Evolutionary conservation across 2,797 vertebrate genomes (phyloP).

Genomic region (Arnoldichthys spilopterus): DNA sequence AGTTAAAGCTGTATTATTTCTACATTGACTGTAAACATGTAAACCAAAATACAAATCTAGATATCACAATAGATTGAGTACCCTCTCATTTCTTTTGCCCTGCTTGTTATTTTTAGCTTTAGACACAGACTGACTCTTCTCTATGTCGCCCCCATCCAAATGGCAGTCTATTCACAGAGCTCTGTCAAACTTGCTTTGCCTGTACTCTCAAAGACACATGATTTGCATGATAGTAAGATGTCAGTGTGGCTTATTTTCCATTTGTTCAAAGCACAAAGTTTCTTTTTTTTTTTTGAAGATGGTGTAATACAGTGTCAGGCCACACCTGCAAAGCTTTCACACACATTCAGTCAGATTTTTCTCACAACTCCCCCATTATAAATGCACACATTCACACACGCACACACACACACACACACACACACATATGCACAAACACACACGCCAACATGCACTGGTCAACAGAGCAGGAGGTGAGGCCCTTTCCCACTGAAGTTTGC

Average conservation of each 20-base stretch:
- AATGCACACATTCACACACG: not conserved
- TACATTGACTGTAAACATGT: too few species aligned
- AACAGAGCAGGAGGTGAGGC: conserved; percentile 50
- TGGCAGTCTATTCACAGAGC: too few species aligned
- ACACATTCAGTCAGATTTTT: not conserved
- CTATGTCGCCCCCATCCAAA: too few species aligned
- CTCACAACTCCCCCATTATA: conserved; percentile 28
- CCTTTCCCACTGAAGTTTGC: conserved; percentile 66
- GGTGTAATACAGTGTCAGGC: not conserved
- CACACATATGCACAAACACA: too few species aligned
- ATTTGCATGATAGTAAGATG: not conserved
- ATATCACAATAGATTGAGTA: too few species aligned
- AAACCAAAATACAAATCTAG: too few species aligned
- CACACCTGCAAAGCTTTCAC: not conserved
- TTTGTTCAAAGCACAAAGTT: not conserved
- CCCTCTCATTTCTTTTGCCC: too few species aligned
- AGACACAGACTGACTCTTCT: too few species aligned
- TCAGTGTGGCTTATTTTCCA: too few species aligned
- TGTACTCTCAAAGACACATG: not conserved
- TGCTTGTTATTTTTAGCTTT: too few species aligned
- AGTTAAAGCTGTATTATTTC: too few species aligned
- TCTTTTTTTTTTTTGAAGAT: too few species aligned
- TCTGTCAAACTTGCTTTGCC: not conserved
- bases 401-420: conserved; percentile 12
- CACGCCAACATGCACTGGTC: not conserved